Base-by-base conservation (phyloP, 1,140 invertebrate genomes). In the Diachasmimorpha longicaudata region DNA sequence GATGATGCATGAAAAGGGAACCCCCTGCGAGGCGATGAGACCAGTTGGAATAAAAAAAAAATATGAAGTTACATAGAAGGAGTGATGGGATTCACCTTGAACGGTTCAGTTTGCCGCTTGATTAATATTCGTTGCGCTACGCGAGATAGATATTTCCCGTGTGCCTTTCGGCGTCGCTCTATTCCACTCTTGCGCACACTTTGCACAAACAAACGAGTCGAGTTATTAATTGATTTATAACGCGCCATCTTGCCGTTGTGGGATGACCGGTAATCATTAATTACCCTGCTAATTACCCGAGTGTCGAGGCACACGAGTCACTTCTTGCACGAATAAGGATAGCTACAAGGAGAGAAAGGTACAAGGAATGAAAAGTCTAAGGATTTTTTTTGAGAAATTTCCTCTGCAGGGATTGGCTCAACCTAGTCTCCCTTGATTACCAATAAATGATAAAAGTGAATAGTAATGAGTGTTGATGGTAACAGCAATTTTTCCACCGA, bases 181-280 rank as follows among this genome's bases (percentile, higher is more conserved):
- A 23, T 63, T 63, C 11, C 58, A 6, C 39, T 42, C 44, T 31
- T 6, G 31, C 31, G 31, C 31, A 36, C 44, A 52, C 44, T 71
- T 46, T 52, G 23, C 16, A 16, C 74, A 80, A 79, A 80, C 79
- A 79, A 81, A 79, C 79, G 76, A 79, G 77, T 79, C 9, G 52
- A 71, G 71, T 83, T 82, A 84, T 85, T 83, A 83, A 85, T 84
- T 82, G 82, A 85, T 84, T 83, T 80, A 82, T 82, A 84, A 83
- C 76, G 82, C 81, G 78, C 79, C 81, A 82, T 83, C 78, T 82
- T 81, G 81, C 77, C 58, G 78, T n/a, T 75, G 72, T 70, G 74
- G 69, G 81, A 77, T 81, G 79, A 79, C 78, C 78, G 78, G 78
- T 79, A 75, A 80, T 83, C 84, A 85, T 85, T 81, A 84, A 85